phyloP scores from a whole-genome alignment of 2,113 vertebrate genomes.

The Dascyllus trimaculatus region DNA sequence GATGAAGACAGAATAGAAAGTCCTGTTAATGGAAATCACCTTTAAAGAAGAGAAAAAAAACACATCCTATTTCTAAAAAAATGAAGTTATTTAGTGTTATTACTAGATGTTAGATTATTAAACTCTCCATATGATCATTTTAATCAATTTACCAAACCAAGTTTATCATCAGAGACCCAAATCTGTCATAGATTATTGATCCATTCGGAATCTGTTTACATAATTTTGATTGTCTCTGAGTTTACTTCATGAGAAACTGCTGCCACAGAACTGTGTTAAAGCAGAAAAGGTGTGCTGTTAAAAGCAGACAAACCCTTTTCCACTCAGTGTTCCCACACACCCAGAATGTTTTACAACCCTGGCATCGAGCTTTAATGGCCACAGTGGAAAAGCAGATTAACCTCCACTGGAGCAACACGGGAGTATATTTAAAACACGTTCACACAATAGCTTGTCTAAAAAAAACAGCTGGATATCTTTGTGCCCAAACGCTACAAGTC shows the following conservation, averaged over 20 bases:
- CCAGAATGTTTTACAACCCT: constrained; percentile 38
- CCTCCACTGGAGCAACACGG: neutral
- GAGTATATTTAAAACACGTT: neutral
- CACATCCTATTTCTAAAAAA: neutral
- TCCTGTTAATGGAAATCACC: neutral
- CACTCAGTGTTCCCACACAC: constrained; percentile 25
- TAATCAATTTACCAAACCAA: too few relatives aligned
- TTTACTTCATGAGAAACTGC: neutral
- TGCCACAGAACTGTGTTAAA: neutral
- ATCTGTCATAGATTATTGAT: constrained; percentile 4
- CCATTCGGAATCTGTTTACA: neutral
- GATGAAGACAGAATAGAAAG: neutral
- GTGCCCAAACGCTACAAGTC: neutral
- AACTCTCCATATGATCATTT: too few relatives aligned
- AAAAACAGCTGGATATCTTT: neutral
- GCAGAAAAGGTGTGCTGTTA: constrained; percentile 10
- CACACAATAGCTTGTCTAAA: neutral
- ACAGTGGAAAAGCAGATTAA: constrained; percentile 42
- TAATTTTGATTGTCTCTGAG: neutral
- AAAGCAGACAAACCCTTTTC: constrained; percentile 2
- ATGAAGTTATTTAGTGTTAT: too few relatives aligned
- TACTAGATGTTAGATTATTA: too few relatives aligned
- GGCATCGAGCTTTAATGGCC: constrained; percentile 42
- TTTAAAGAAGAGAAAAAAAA: neutral
- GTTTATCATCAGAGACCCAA: neutral